Conservation (phyloP, 1,140 invertebrate genomes). For the Ceratina australensis region DNA sequence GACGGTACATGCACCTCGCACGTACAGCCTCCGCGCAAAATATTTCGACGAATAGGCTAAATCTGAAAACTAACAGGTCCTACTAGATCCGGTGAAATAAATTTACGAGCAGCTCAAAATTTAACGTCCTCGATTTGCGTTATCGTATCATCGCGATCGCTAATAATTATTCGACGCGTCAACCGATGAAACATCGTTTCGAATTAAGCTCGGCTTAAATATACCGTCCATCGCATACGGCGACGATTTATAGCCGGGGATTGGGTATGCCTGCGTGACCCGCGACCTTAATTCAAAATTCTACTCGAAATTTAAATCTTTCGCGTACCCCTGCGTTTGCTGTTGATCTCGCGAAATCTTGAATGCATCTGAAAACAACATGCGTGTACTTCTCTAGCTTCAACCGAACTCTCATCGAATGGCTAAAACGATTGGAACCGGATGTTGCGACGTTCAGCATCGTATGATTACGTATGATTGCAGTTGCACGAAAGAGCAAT, state of each 20-base stretch:
- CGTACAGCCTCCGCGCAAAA: too few species aligned
- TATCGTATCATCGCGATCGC: constrained; percentile 24
- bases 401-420: too few species aligned
- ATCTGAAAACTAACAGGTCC: neutral
- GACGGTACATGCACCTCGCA: too few species aligned
- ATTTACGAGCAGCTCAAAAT: neutral
- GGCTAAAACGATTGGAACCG: too few species aligned
- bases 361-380: too few species aligned
- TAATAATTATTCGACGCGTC: constrained; percentile 39
- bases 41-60: neutral
- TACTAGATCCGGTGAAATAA: neutral
- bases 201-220: constrained; percentile 42
- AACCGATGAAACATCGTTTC: constrained; percentile 33
- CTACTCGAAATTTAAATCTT: constrained; percentile 29
- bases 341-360: neutral
- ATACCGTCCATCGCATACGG: neutral
- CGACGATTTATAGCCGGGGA: constrained; percentile 19
- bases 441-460: too few species aligned
- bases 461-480: too few species aligned
- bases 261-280: too few species aligned
- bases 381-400: too few species aligned
- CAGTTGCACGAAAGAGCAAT: too few species aligned
- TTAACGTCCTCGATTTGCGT: neutral
- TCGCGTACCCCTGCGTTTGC: neutral
- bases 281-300: constrained; percentile 25